These are phyloP conservation scores for Heteractis magnifica DNA, from an alignment of 92 coral and sea anemone species.

Conservation along the genomic window DNA sequence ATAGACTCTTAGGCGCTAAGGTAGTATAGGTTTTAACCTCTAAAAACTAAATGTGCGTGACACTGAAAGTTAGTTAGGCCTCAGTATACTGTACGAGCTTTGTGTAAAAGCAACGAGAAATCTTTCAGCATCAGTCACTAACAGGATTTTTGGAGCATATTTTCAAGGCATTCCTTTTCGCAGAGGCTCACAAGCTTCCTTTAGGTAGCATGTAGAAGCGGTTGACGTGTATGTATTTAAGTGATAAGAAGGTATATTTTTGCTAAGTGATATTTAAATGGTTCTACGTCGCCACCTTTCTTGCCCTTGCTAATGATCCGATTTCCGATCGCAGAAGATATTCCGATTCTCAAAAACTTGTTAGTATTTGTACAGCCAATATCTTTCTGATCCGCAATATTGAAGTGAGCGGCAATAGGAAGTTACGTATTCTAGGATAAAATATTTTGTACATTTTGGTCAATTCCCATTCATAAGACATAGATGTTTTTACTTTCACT, in stretches of 20 bases:
- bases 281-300: background rate
- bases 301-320: background rate
- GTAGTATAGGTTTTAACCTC: slow-evolving; percentile 12
- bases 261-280: slow-evolving; percentile 5
- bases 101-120: background rate
- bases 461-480: too few relatives aligned
- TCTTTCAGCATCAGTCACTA: background rate
- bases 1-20: slow-evolving; percentile 16
- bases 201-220: background rate
- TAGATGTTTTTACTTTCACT: too few relatives aligned
- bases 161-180: background rate
- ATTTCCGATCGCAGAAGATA: background rate
- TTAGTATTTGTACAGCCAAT: background rate
- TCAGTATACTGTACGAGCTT: too few relatives aligned
- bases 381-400: background rate
- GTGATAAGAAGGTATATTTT: background rate
- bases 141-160: background rate
- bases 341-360: background rate
- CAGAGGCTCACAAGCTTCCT: background rate
- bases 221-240: background rate
- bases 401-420: background rate
- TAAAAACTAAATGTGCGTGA: background rate
- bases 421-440: too few relatives aligned
- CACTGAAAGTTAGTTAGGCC: too few relatives aligned
- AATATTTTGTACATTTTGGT: too few relatives aligned